These are phyloP conservation scores for Laupala kohalensis DNA, from an alignment of 1,140 invertebrate species.

Conservation along the genomic window DNA sequence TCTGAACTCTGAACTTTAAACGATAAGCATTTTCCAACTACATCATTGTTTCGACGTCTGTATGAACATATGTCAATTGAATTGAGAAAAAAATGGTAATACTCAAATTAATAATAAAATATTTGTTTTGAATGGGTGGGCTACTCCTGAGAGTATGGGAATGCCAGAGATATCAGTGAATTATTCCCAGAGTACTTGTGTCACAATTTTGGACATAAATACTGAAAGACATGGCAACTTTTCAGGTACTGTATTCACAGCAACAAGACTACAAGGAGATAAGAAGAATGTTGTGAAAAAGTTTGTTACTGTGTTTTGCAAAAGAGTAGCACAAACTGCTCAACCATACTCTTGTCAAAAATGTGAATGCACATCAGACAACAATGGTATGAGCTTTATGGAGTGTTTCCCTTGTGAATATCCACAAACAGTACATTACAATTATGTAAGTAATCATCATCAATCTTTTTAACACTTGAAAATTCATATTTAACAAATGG, in stretches of 20 bases:
- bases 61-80: too few relatives aligned
- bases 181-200: too few relatives aligned
- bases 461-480: neutral
- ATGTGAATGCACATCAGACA: conserved; percentile 57
- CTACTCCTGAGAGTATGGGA: too few relatives aligned
- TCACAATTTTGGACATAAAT: too few relatives aligned
- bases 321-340: conserved; percentile 47
- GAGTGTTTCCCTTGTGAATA: conserved; percentile 44
- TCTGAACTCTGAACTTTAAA: too few relatives aligned
- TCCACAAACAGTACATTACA: conserved; percentile 32
- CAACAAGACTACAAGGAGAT: conserved; percentile 40
- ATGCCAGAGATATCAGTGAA: too few relatives aligned
- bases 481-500: neutral
- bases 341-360: conserved; percentile 46
- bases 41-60: too few relatives aligned
- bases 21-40: too few relatives aligned
- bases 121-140: too few relatives aligned
- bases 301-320: conserved; percentile 53
- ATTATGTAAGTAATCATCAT: conserved; percentile 31
- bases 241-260: conserved; percentile 43
- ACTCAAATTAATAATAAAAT: too few relatives aligned
- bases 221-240: too few relatives aligned
- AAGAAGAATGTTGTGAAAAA: conserved; percentile 45
- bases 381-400: conserved; percentile 47
- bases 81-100: too few relatives aligned